Conservation (phyloP, 35 echinoderm and acorn worm species). For the Eucidaris tribuloides region DNA sequence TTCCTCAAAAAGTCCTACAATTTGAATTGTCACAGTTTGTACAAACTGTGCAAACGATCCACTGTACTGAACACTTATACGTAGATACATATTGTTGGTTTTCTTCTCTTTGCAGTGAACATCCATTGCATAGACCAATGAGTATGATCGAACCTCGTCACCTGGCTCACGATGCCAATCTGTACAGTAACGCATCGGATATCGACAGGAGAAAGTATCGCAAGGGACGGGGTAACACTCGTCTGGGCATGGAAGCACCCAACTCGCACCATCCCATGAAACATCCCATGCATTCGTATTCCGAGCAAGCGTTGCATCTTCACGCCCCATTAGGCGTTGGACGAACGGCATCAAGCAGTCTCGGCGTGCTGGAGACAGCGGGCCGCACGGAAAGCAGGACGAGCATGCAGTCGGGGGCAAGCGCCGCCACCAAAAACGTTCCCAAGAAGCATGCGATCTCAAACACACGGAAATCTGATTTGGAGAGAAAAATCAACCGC, state of each 20-base stretch:
- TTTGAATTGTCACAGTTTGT: too few species aligned
- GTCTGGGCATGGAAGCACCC: slow-evolving; percentile 12
- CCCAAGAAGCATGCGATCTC: neutral
- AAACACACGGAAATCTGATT: slow-evolving; percentile 19
- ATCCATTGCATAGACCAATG: neutral
- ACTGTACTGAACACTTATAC: too few species aligned
- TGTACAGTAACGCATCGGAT: neutral
- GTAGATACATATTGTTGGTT: too few species aligned
- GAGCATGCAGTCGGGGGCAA: slow-evolving; percentile 38
- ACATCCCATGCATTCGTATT: slow-evolving; percentile 12
- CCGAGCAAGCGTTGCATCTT: slow-evolving; percentile 30
- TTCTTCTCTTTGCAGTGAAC: slow-evolving; percentile 6
- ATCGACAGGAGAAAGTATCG: neutral
- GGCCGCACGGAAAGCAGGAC: slow-evolving; percentile 36
- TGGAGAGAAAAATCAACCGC: slow-evolving; percentile 33
- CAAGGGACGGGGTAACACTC: neutral
- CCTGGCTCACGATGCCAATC: neutral
- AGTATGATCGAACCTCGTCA: slow-evolving; percentile 21
- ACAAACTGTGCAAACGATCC: too few species aligned
- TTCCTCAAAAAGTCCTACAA: too few species aligned
- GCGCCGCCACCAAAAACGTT: neutral
- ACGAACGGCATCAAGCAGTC: slow-evolving; percentile 21
- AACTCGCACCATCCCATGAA: slow-evolving; percentile 23
- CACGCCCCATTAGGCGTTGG: neutral
- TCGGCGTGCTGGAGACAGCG: slow-evolving; percentile 4